phyloP scores from a whole-genome alignment of 2,888 invertebrate genomes.

The Mellilla xanthometata region DNA sequence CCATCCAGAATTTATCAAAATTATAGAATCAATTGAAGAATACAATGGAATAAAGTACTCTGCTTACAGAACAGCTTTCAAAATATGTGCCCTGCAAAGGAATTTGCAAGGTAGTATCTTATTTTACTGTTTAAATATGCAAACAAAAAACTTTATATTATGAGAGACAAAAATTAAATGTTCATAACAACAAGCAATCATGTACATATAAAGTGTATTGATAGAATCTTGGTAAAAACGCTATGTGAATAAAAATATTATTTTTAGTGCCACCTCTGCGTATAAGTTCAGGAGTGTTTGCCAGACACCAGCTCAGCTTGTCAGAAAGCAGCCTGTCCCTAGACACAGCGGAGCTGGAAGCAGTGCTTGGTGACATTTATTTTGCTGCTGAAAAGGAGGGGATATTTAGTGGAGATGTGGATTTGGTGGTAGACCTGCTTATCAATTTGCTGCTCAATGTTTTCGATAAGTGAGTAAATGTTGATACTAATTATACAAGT shows the following conservation, averaged over 20 bases:
- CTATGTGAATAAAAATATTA: too few relatives aligned
- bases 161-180: too few relatives aligned
- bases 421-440: constrained; percentile 84
- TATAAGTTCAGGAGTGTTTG: constrained; percentile 87
- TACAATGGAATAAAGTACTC: constrained; percentile 88
- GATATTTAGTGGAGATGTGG: constrained; percentile 83
- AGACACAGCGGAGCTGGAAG: constrained; percentile 86
- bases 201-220: too few relatives aligned
- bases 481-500: neutral
- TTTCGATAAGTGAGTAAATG: constrained; percentile 84
- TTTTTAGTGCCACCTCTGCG: constrained; percentile 74
- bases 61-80: constrained; percentile 89
- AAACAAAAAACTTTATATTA: too few relatives aligned
- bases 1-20: constrained; percentile 83
- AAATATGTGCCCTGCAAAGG: constrained; percentile 73
- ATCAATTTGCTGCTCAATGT: constrained; percentile 86
- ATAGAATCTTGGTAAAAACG: too few relatives aligned
- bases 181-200: too few relatives aligned
- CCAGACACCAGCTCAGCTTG: constrained; percentile 86
- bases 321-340: constrained; percentile 86
- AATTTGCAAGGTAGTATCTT: constrained; percentile 86
- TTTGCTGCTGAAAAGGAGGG: constrained; percentile 88
- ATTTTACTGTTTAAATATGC: too few relatives aligned
- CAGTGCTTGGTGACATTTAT: constrained; percentile 88
- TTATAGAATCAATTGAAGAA: constrained; percentile 82